Evolutionary conservation across 2,888 invertebrate genomes (phyloP).

Genomic region (Lagria hirta): DNA sequence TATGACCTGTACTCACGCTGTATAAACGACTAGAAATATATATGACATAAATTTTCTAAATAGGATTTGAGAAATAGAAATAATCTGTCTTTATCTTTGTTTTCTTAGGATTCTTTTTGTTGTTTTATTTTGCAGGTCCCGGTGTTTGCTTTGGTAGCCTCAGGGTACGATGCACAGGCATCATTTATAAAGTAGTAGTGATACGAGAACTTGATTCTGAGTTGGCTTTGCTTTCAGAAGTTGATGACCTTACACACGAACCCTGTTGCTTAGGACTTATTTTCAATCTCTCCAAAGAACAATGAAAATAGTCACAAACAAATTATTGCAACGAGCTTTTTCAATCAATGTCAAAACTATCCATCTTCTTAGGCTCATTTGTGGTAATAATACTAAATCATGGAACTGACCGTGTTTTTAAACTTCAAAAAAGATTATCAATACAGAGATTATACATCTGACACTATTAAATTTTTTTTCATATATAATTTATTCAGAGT

Average conservation of each 20-base stretch:
- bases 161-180: conserved; percentile 50
- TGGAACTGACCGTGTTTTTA: no score
- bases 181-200: conserved; percentile 54
- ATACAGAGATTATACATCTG: no score
- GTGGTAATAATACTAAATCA: no score
- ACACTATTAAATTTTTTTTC: no score
- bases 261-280: conserved; percentile 36
- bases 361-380: no score
- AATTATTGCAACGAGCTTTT: no score
- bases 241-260: conserved; percentile 52
- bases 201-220: conserved; percentile 54
- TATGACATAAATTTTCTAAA: conserved; percentile 34
- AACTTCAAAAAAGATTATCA: no score
- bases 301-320: conserved; percentile 19
- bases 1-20: no score
- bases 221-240: conserved; percentile 52
- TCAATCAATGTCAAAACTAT: background rate
- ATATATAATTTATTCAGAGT: no score
- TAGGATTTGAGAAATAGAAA: conserved; percentile 43
- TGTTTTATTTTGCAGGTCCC: conserved; percentile 53
- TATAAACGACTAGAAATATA: no score
- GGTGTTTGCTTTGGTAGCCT: conserved; percentile 53
- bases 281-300: conserved; percentile 21
- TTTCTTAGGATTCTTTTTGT: conserved; percentile 50
- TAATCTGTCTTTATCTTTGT: conserved; percentile 53